Evolutionary conservation across 2,888 invertebrate genomes (phyloP).

Genomic region (Pyrrhia umbra): DNA sequence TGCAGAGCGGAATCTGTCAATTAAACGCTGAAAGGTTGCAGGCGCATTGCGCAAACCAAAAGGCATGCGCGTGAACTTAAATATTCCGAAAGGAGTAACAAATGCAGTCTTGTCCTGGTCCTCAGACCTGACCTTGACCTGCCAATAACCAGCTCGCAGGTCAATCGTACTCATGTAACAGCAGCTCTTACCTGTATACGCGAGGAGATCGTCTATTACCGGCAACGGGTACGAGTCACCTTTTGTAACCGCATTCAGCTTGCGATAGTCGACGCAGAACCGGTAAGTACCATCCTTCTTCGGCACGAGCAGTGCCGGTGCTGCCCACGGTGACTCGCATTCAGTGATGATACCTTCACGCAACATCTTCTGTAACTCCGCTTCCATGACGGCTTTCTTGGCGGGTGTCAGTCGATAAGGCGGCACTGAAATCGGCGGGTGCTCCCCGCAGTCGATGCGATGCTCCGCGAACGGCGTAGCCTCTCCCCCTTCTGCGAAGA

Average conservation of each 20-base stretch:
- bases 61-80: constrained; percentile 67
- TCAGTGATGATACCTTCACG: constrained; percentile 70
- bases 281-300: constrained; percentile 66
- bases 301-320: constrained; percentile 70
- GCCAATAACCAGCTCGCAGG: constrained; percentile 73
- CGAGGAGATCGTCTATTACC: too few species aligned
- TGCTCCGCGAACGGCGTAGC: too few species aligned
- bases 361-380: constrained; percentile 66
- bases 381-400: constrained; percentile 41
- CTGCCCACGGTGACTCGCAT: constrained; percentile 72
- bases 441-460: constrained; percentile 42
- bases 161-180: constrained; percentile 70
- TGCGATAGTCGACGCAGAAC: constrained; percentile 68
- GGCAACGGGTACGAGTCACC: constrained; percentile 69
- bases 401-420: constrained; percentile 19
- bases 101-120: constrained; percentile 67
- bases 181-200: constrained; percentile 66
- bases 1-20: constrained; percentile 54
- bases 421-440: constrained; percentile 49
- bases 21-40: constrained; percentile 66
- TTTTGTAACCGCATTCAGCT: constrained; percentile 51
- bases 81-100: constrained; percentile 65
- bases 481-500: not conserved
- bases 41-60: constrained; percentile 68
- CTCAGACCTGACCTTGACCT: constrained; percentile 56